Evolutionary conservation across 1,140 invertebrate species (phyloP).

Genomic region (Battus philenor): DNA sequence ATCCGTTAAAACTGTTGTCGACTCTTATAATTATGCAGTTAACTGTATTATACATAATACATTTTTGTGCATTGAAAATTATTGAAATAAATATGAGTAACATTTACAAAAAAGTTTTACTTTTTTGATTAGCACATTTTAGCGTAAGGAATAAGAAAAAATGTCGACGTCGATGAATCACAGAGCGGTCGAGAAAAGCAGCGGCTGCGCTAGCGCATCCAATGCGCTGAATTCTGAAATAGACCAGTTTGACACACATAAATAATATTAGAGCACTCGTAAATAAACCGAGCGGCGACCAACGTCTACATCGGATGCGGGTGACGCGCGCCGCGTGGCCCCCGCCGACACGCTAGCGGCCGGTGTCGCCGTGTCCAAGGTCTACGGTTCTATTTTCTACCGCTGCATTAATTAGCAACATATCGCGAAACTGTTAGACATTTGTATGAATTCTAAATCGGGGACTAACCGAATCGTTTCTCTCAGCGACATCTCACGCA

Average conservation of each 20-base stretch:
- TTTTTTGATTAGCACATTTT: too few relatives aligned
- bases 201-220: slow-evolving; percentile 34
- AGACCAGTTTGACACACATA: slow-evolving; percentile 67
- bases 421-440: too few relatives aligned
- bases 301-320: slow-evolving; percentile 31
- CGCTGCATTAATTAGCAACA: neutral
- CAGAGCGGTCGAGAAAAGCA: neutral
- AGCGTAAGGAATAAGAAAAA: too few relatives aligned
- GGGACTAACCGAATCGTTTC: too few relatives aligned
- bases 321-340: slow-evolving; percentile 23
- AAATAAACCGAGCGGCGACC: slow-evolving; percentile 38
- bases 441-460: too few relatives aligned
- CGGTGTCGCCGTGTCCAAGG: neutral
- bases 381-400: slow-evolving; percentile 1
- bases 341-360: neutral
- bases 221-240: slow-evolving; percentile 50
- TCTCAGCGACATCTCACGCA: too few relatives aligned
- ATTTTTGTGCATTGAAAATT: too few relatives aligned
- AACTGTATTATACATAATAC: too few relatives aligned
- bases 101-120: too few relatives aligned
- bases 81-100: too few relatives aligned
- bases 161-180: neutral
- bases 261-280: slow-evolving; percentile 61
- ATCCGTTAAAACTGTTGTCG: too few relatives aligned
- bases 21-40: too few relatives aligned